These are phyloP conservation scores for Limnothrissa miodon DNA, from an alignment of 2,113 vertebrate genomes.

Conservation along the genomic window DNA sequence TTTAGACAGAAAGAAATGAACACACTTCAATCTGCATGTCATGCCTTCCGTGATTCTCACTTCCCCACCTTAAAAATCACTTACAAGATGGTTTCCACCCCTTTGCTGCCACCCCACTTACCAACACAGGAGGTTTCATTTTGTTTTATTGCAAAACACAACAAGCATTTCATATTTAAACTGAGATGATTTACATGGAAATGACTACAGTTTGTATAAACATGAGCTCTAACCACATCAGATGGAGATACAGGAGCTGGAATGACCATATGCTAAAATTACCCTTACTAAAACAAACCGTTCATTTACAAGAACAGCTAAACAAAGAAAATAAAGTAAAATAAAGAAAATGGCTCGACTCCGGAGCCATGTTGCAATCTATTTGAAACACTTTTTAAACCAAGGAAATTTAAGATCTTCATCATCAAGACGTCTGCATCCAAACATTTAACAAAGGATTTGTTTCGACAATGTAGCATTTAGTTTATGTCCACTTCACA, in stretches of 20 bases:
- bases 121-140: constrained; percentile 99
- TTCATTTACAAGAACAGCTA: constrained; percentile 92
- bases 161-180: constrained; percentile 97
- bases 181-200: constrained; percentile 99
- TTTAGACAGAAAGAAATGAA: constrained; percentile 44
- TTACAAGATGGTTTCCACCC: constrained; percentile 35
- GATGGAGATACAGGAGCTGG: constrained; percentile 98
- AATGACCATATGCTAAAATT: constrained; percentile 94
- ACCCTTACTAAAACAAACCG: constrained; percentile 99
- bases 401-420: constrained; percentile 83
- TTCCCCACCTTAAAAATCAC: not conserved
- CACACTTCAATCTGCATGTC: constrained; percentile 2
- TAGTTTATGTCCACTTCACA: constrained; percentile 99
- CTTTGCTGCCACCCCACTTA: constrained; percentile 87
- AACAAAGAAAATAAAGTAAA: constrained; percentile 61
- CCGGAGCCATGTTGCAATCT: constrained; percentile 89
- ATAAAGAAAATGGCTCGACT: constrained; percentile 77
- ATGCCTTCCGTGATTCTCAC: not conserved
- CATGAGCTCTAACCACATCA: constrained; percentile 96
- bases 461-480: constrained; percentile 99
- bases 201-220: constrained; percentile 95
- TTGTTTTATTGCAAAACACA: constrained; percentile 99
- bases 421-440: constrained; percentile 99
- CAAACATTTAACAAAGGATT: constrained; percentile 99
- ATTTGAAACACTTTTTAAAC: constrained; percentile 94